A percentile compares a stretch with the other conserved stretches of the same genome.
phyloP scores from a whole-genome alignment of 2,113 vertebrate species.

The Choloepus hoffmanni region DNA sequence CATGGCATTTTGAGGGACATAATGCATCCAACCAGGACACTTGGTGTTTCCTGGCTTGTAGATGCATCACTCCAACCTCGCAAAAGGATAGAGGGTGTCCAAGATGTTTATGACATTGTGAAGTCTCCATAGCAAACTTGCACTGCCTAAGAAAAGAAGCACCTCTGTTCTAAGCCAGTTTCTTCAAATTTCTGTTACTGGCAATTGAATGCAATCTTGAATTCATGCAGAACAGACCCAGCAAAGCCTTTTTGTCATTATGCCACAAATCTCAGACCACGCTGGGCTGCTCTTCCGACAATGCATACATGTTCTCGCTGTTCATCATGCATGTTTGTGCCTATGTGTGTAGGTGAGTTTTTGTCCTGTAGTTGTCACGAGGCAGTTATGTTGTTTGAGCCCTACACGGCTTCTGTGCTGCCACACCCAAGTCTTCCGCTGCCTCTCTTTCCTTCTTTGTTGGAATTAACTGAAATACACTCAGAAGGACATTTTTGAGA shows the following conservation, averaged over 20 bases:
- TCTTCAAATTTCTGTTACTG: background rate
- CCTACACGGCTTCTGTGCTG: background rate
- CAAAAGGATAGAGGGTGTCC: background rate
- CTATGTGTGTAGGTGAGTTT: background rate
- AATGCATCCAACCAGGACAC: no score
- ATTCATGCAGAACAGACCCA: background rate
- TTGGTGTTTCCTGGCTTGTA: no score
- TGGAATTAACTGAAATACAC: background rate
- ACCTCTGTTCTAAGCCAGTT: background rate
- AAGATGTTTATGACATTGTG: no score
- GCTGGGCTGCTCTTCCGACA: background rate
- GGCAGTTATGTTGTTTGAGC: background rate
- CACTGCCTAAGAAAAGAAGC: background rate
- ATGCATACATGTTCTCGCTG: rapidly evolving
- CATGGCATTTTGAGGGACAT: no score
- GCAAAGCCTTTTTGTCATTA: constrained; percentile 3
- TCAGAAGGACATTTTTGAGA: background rate
- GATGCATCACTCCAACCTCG: no score
- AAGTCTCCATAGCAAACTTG: background rate
- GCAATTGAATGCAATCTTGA: background rate
- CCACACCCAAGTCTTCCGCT: background rate
- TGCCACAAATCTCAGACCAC: background rate
- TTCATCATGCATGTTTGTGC: rapidly evolving
- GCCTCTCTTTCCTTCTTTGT: background rate
- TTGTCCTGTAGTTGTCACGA: background rate